A percentile compares a stretch with the other conserved stretches of the same genome.
These are phyloP conservation scores for Ostrea denselamellosa DNA, from an alignment of 1,140 invertebrate species.

Conservation along the genomic window DNA sequence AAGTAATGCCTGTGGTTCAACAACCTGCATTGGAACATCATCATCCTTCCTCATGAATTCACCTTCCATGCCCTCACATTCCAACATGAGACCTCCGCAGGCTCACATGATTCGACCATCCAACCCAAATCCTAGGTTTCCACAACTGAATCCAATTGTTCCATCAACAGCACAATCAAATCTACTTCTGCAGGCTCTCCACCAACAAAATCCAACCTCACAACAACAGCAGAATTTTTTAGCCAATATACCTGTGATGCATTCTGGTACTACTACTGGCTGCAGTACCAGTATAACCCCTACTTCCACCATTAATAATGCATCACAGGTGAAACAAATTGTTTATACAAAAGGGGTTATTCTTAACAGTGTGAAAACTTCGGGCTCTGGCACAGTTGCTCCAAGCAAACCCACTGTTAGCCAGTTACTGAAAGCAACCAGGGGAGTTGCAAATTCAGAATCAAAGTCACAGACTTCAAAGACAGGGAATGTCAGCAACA, in stretches of 20 bases:
- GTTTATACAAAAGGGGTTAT: conserved; percentile 31
- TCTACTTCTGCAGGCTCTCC: conserved; percentile 44
- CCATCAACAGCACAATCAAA: conserved; percentile 38
- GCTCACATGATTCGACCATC: conserved; percentile 31
- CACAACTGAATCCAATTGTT: conserved; percentile 1
- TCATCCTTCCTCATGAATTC: background rate
- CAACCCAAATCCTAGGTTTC: background rate
- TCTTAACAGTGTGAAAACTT: conserved; percentile 8
- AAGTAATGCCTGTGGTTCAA: background rate
- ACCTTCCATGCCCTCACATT: conserved; percentile 1
- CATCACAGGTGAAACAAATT: conserved; percentile 64
- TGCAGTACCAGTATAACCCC: conserved; percentile 51
- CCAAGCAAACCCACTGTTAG: conserved; percentile 42
- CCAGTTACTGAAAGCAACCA: conserved; percentile 52
- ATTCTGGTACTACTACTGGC: conserved; percentile 57
- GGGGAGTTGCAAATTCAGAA: conserved; percentile 45
- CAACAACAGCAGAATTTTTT: conserved; percentile 68
- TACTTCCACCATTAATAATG: conserved; percentile 57
- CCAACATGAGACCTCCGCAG: background rate
- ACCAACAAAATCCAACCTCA: conserved; percentile 59
- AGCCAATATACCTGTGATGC: conserved; percentile 70
- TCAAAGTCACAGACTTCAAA: conserved; percentile 35
- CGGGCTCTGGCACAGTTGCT: conserved; percentile 18
- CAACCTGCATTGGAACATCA: conserved; percentile 30
- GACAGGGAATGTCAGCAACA: background rate